Conservation (phyloP, 2,113 vertebrate species). For the Colossoma macropomum region DNA sequence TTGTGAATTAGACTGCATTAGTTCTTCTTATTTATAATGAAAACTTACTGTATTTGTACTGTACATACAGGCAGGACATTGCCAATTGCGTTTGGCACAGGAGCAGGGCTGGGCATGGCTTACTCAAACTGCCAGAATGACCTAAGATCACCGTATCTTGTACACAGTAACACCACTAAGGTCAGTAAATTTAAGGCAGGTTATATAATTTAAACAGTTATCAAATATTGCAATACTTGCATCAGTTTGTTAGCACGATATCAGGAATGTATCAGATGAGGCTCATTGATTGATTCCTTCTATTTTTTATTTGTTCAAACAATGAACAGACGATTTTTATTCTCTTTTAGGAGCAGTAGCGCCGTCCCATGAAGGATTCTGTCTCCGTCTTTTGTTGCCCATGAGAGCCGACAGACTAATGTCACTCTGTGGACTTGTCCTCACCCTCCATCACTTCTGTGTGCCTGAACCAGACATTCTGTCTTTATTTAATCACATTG, state of each 20-base stretch:
- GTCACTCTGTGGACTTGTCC: conserved; percentile 40
- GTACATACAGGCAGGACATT: conserved; percentile 85
- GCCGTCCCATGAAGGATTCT: conserved; percentile 52
- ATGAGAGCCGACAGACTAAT: conserved; percentile 45
- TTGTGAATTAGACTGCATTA: background rate
- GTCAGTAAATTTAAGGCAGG: conserved; percentile 67
- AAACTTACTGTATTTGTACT: background rate
- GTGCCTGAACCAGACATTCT: conserved; percentile 64
- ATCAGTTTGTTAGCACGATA: background rate
- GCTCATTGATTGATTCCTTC: background rate
- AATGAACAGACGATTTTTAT: background rate
- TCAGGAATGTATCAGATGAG: background rate
- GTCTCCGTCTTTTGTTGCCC: conserved; percentile 53
- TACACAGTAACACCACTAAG: conserved; percentile 85
- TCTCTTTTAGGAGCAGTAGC: conserved; percentile 69
- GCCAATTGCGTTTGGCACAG: conserved; percentile 88
- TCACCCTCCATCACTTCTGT: conserved; percentile 56
- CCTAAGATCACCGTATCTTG: conserved; percentile 88
- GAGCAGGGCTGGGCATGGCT: conserved; percentile 93
- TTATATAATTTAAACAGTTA: background rate
- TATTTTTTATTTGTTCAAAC: background rate
- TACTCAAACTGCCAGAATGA: conserved; percentile 97
- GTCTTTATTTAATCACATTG: conserved; percentile 75
- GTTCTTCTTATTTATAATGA: background rate
- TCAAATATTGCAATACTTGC: background rate